Conservation (phyloP, 2,797 vertebrate genomes). For the Eremophila alpestris region DNA sequence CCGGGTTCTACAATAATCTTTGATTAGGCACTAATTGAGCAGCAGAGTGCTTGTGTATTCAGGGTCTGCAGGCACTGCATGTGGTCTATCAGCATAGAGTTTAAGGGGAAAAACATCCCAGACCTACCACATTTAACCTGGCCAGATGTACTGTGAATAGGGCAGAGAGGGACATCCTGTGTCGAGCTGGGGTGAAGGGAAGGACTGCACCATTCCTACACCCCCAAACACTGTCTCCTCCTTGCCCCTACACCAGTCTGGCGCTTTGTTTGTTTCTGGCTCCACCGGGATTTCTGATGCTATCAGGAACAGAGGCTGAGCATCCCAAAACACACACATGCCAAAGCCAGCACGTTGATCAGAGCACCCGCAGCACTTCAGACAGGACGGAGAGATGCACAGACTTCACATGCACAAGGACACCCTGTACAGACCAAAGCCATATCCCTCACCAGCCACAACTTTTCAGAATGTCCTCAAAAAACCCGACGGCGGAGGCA, state of each 20-base stretch:
- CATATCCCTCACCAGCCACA: neutral
- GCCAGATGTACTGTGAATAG: neutral
- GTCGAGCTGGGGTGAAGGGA: neutral
- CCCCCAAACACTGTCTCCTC: accelerated
- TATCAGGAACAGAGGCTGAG: neutral
- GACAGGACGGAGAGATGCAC: neutral
- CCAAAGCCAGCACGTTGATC: accelerated
- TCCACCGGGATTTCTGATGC: neutral
- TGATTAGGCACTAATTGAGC: slow-evolving; percentile 58
- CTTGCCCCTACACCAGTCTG: neutral
- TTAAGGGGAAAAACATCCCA: neutral
- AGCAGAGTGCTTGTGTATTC: slow-evolving; percentile 11
- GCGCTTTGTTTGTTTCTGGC: accelerated
- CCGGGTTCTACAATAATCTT: slow-evolving; percentile 28
- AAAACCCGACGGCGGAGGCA: neutral
- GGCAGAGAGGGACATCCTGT: neutral
- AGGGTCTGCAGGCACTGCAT: neutral
- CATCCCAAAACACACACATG: neutral
- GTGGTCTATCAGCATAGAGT: neutral
- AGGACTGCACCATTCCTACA: neutral
- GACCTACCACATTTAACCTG: neutral
- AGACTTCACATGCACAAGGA: accelerated
- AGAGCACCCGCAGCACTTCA: neutral
- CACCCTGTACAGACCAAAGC: neutral
- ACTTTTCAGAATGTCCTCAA: neutral